A percentile compares a stretch with the other conserved stretches of the same genome.
Conservation (phyloP, 2,888 invertebrate genomes). For the Atrina japonica region DNA sequence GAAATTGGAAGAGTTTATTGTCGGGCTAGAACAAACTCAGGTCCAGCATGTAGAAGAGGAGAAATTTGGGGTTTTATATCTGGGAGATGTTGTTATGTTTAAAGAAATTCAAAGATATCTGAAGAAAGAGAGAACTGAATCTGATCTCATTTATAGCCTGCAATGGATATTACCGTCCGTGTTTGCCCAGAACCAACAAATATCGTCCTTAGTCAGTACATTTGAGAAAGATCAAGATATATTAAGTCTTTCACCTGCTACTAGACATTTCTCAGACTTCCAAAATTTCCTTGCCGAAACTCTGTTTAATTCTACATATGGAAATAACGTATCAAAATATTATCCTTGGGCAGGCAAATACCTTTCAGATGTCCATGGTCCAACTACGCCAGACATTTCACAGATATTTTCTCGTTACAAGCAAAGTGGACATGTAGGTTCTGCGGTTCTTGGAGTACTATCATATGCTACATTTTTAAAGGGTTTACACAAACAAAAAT, state of each 20-base stretch:
- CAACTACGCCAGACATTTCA: no score
- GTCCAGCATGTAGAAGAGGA: conserved; percentile 15
- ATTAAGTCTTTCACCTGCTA: no score
- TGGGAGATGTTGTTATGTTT: conserved; percentile 15
- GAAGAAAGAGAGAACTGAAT: neutral
- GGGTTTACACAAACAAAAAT: neutral
- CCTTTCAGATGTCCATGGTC: no score
- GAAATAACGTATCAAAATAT: neutral
- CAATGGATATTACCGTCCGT: conserved; percentile 18
- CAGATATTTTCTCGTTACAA: neutral
- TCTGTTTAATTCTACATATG: neutral
- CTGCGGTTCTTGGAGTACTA: conserved; percentile 1
- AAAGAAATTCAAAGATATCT: conserved; percentile 20
- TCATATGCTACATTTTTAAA: conserved; percentile 1
- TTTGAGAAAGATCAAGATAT: conserved; percentile 7
- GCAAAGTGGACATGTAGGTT: neutral
- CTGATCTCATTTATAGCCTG: conserved; percentile 8
- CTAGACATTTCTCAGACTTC: neutral
- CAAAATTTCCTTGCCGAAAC: neutral
- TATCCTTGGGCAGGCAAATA: neutral
- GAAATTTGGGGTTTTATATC: conserved; percentile 33
- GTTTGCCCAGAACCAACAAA: conserved; percentile 6
- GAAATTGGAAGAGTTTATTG: neutral
- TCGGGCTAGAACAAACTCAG: conserved; percentile 2
- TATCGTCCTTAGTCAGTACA: neutral